phyloP scores from a whole-genome alignment of 2,113 vertebrate species.

The Antechinus flavipes region DNA sequence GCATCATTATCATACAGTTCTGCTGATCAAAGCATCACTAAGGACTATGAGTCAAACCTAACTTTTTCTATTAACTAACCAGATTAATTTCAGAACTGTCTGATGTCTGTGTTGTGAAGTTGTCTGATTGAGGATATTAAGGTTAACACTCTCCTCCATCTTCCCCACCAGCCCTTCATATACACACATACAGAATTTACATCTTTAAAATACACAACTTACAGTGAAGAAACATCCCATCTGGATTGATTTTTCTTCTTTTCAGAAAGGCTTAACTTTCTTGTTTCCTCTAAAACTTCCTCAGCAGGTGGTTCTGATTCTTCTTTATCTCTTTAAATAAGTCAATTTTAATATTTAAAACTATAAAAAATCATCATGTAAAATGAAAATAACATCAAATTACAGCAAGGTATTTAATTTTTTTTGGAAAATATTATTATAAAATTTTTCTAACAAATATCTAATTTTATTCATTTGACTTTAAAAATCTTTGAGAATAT shows the following conservation, averaged over 20 bases:
- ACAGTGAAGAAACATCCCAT: conserved; percentile 78
- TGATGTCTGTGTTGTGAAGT: background rate
- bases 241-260: conserved; percentile 82
- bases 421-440: background rate
- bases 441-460: background rate
- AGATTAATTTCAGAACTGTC: background rate
- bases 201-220: conserved; percentile 60
- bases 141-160: background rate
- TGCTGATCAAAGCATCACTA: background rate
- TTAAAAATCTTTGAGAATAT: background rate
- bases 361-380: background rate
- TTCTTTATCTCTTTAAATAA: conserved; percentile 82
- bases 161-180: background rate
- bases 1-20: background rate
- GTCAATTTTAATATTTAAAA: conserved; percentile 23
- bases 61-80: background rate
- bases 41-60: background rate
- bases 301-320: conserved; percentile 82
- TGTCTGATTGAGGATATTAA: background rate
- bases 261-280: conserved; percentile 89
- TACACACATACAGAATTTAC: background rate
- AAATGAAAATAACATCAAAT: background rate
- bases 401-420: background rate
- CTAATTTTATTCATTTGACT: background rate
- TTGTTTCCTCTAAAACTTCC: conserved; percentile 74